Base-by-base conservation (phyloP, 2,888 invertebrate genomes). In the Cephus pygmeus region DNA sequence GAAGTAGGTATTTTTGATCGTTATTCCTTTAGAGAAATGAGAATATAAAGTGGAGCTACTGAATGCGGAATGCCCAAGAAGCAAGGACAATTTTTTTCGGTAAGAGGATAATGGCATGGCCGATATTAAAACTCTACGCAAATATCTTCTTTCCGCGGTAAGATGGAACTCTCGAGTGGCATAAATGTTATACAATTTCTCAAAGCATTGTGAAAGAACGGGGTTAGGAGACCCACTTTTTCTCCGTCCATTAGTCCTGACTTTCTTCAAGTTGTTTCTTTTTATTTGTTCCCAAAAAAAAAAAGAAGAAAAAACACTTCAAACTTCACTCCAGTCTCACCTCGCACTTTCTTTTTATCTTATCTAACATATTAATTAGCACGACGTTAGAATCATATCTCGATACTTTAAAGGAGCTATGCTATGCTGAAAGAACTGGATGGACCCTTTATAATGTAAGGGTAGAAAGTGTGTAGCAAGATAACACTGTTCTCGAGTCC, bases 321-420 rank as follows among this genome's bases (percentile, higher is more conserved):
- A 56, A 56, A 56, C 56, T 56, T 2, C 56, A 56, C 23, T 56
- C 9, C 9, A 56, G 56, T 56, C 2, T 23, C 23, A 56, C 23
- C 23, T 56, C 9, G 56, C 56, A 56, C 9, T 23, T 56, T 23
- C 9, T 6, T 71, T n/a, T 36, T 35, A 73, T 71, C 73, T 73
- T 56, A 77, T 73, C 56, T 74, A 34, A 34, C 36, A n/a, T 23
- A 74, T 74, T 74, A 77, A 77, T 77, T 77, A 77, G 35, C 77
- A 68, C 74, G 69, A 35, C 74, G 69, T 77, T 77, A 75, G 74
- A 75, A 75, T 75, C 75, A 74, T 77, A 77, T 77, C 40, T 34
- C 68, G 40, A 77, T 77, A 74, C 56, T 73, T 77, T 34, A 77
- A 2, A 56, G 34, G 33, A 6, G 34, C 3, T 11, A n/a, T 56